A percentile compares a stretch with the other conserved stretches of the same genome.
Conservation (phyloP, 2,113 vertebrate species). For the Pygoscelis antarcticus region DNA sequence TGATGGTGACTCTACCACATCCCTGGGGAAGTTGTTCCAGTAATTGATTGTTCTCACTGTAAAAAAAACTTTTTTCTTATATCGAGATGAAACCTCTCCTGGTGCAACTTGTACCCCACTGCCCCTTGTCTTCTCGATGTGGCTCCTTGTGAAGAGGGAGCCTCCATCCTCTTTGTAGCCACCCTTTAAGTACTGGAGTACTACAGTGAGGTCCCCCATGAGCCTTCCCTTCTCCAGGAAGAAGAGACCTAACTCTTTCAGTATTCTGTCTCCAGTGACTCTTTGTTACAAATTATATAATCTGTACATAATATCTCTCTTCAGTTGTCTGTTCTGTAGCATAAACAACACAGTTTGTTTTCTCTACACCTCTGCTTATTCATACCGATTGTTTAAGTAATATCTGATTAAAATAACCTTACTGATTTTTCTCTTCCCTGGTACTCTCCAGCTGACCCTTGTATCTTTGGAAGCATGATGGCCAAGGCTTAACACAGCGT, state of each 20-base stretch:
- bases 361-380: not conserved
- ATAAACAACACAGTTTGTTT: not conserved
- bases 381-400: not conserved
- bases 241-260: not conserved
- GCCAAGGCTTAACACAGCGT: not conserved
- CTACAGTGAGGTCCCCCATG: not conserved
- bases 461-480: not conserved
- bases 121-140: not conserved
- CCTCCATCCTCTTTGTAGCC: not conserved
- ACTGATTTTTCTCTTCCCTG: not conserved
- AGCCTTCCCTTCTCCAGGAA: not conserved
- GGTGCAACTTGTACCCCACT: not conserved
- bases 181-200: not conserved
- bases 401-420: not conserved
- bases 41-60: not conserved
- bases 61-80: not conserved
- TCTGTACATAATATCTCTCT: not conserved
- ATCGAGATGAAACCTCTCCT: not conserved
- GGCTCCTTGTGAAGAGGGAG: not conserved
- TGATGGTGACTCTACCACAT: not conserved
- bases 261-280: not conserved
- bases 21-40: not conserved
- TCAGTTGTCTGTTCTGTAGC: not conserved
- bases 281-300: not conserved
- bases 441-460: not conserved